These are phyloP conservation scores for Axinella damicornis DNA, from an alignment of 37 sponge, comb jelly and placozoan genomes.

Conservation along the genomic window DNA sequence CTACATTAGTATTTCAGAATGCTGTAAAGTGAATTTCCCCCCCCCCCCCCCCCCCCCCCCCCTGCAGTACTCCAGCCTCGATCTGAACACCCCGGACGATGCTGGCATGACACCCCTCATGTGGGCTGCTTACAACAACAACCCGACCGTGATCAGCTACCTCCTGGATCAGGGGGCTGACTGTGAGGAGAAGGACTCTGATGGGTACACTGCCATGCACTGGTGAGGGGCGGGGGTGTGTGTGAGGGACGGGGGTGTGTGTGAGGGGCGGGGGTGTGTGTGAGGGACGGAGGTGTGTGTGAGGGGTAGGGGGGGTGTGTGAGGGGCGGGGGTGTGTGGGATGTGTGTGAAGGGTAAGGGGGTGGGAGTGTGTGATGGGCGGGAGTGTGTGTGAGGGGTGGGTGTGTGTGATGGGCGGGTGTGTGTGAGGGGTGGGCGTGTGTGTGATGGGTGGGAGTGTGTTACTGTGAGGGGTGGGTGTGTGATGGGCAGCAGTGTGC, in stretches of 20 bases:
- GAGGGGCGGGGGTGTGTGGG: no score
- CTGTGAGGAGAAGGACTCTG: constrained; percentile 87
- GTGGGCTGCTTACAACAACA: constrained; percentile 88
- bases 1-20: not conserved
- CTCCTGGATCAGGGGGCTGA: constrained; percentile 79
- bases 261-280: constrained; percentile 15
- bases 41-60: not conserved
- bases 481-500: no score
- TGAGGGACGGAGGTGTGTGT: not conserved
- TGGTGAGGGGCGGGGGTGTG: constrained; percentile 61
- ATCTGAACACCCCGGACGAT: constrained; percentile 70
- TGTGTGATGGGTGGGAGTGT: no score
- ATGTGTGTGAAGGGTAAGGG: no score
- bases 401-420: constrained; percentile 23
- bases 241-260: constrained; percentile 1
- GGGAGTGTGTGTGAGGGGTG: no score
- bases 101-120: constrained; percentile 88
- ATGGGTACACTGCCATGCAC: constrained; percentile 91
- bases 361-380: no score
- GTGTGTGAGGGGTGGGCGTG: constrained; percentile 42
- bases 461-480: no score
- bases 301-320: not conserved
- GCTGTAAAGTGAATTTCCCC: no score
- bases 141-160: constrained; percentile 25
- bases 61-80: constrained; percentile 27